Evolutionary conservation across 2,888 invertebrate species (phyloP), one percentile per base, ranked within the genome.

Genomic region (Caenorhabditis drosophilae): DNA sequence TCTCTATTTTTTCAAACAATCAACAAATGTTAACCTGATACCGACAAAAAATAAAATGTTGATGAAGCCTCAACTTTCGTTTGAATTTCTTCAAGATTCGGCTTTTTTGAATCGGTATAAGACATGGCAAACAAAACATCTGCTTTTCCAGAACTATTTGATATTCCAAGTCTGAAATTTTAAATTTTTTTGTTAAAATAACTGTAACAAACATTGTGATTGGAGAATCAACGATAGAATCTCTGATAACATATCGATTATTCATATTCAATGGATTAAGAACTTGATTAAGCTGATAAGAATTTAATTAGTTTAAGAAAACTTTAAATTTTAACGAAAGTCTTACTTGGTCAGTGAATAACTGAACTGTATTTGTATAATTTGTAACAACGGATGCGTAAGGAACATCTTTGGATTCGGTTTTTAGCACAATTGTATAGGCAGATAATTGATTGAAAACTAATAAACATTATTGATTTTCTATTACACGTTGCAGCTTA

Each of bases 71-170:
- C 36, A 12, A 60, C 49, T 36, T 55, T 44, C 18, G 48, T 34
- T 16, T 55, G 55, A 18, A 61, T 12, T 20, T 61, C 55, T 4
- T n/a, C 15, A 2, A 55, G 12, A 0, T 41, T 9, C 26, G 55
- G 61, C 12, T 45, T 51, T 20, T 41, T 55, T 4, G 50, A 4
- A 22, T 31, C n/a, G 3, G 55, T 41, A 25, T 51, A 61, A n/a
- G 61, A 61, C 15, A 61, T 35, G 0, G 61, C 61, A 22, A 55
- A 61, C 46, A 55, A 51, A 1, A 61, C 61, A 40, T 55, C 54
- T 0, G 42, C 42, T 11, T 46, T 55, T 34, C 42, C 40, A 9
- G 47, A 55, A 36, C 51, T 48, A 12, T 47, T 47, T 12, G 61
- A 61, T 15, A 61, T 55, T 25, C 61, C 61, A n/a, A 61, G 44